Evolutionary conservation across 2,797 vertebrate genomes (phyloP), one percentile per base, ranked within the genome.

Genomic region (Pseudotriccus pelzelni): DNA sequence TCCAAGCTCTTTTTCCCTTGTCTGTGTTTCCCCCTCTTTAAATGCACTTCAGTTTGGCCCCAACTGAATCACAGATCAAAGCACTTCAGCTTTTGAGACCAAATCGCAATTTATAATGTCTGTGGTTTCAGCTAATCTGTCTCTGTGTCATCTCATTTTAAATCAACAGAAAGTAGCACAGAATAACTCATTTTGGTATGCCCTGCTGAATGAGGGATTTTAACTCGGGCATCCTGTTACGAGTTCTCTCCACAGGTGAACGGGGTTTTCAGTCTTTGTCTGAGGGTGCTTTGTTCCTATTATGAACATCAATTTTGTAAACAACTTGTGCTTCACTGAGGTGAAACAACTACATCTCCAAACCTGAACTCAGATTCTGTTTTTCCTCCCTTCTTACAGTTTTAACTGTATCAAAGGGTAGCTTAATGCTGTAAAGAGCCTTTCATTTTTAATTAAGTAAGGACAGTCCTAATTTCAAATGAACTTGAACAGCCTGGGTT

Each of bases 71-170:
- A 92, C 95, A 97, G 97, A 98, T 97, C 97, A 98, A 98, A 98
- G 96, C 91, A 39, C 73, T 94, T 97, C 93, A 96, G 95, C 92
- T 97, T 97, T 96, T 90, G 94, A 96, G 96, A 79, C 92, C 91
- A 94, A 97, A 96, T 95, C 95, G 93, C 94, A 94, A 96, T 96
- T 96, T 97, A 96, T 96, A 97, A 97, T 75, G 94, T 97, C 96
- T 97, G 95, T 97, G 97, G 96, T 96, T 97, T 97, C 90, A 91
- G 89, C 90, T 97, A 97, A 98, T 98, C 97, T 96, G 92, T 94
- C 96, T 97, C 95, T 87, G 62, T 97, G 97, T 97, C 94, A 93
- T 96, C 96, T 97, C 75, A 77, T 94, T 97, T 96, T 96, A 97
- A 97, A 97, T 97, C 97, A 97, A 89, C 95, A 96, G 96, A 97